Base-by-base conservation (phyloP, 2,113 vertebrate genomes). In the Heptranchias perlo region DNA sequence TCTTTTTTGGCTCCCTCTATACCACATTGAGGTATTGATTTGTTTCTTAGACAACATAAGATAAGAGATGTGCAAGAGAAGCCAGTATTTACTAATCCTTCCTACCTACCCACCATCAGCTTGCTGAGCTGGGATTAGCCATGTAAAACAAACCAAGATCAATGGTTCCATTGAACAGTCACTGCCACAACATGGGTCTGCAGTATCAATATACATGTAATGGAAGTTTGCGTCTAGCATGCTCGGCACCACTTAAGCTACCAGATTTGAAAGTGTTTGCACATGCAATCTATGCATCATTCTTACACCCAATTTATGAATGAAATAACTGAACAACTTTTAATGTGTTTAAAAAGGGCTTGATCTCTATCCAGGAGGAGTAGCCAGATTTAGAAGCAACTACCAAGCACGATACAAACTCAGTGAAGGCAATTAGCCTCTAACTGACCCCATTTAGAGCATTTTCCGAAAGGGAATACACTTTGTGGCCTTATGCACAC, bases 111-210 rank as follows among this genome's bases (percentile, higher is more conserved):
- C 16, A 93, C 1, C 89, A 93, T 16, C 89, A 18, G 13, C 78
- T 82, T 82, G 39, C 78, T 44, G 78, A 82, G 78, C n/a, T 93
- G 58, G 35, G n/a, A 64, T 62, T 93, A 39, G 89, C 35, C 78
- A 44, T 82, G 78, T 82, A 39, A 82, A 82, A 47, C 78, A 82
- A 82, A 39, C 78, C 78, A 82, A 82, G 61, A 61, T 93, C 86
- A 89, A 25, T 52, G 47, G 25, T 28, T 28, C 31, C 31, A n/a
- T 13, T 58, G 54, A 91, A 61, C 89, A 92, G 31, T 62, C 35
- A 39, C 49, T 92, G 54, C 5, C 35, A 93, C 58, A 93, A 93
- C 58, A 93, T 93, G 58, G n/a, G 58, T 62, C 35, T 62, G n/a
- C 4, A 93, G 58, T 62, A 93, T 93, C 58, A 64, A 93, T 10